phyloP scores from a whole-genome alignment of 2,797 vertebrate species.

The Falco berigora region DNA sequence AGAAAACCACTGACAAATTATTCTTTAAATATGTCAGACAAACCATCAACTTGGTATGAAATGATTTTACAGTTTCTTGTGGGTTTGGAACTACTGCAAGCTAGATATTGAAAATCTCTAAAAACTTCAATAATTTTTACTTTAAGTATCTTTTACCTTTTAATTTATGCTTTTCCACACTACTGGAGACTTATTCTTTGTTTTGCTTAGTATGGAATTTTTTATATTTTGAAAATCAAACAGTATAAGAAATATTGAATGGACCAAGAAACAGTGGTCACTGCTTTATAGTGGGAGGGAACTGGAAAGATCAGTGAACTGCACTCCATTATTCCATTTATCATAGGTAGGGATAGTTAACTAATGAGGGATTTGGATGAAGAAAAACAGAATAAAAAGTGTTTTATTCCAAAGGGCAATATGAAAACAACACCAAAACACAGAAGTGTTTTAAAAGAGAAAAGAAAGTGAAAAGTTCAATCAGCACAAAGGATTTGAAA shows the following conservation, averaged over 20 bases:
- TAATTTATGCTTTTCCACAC: background rate
- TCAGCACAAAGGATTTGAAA: background rate
- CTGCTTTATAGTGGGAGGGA: background rate
- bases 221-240: background rate
- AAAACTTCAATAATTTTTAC: background rate
- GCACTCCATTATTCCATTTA: background rate
- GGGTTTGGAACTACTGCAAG: background rate
- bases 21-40: background rate
- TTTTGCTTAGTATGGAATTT: background rate
- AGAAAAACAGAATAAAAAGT: background rate
- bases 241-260: background rate
- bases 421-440: background rate
- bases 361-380: background rate
- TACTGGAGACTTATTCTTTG: background rate
- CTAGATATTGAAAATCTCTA: background rate
- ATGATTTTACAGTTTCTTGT: background rate
- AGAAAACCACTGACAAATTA: background rate
- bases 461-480: background rate
- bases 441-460: background rate
- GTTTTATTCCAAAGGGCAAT: background rate
- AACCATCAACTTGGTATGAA: background rate
- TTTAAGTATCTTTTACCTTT: background rate
- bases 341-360: background rate
- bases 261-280: background rate
- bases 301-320: background rate